A percentile compares a stretch with the other conserved stretches of the same genome.
phyloP scores from a whole-genome alignment of 2,888 invertebrate genomes.

The Rapana venosa region DNA sequence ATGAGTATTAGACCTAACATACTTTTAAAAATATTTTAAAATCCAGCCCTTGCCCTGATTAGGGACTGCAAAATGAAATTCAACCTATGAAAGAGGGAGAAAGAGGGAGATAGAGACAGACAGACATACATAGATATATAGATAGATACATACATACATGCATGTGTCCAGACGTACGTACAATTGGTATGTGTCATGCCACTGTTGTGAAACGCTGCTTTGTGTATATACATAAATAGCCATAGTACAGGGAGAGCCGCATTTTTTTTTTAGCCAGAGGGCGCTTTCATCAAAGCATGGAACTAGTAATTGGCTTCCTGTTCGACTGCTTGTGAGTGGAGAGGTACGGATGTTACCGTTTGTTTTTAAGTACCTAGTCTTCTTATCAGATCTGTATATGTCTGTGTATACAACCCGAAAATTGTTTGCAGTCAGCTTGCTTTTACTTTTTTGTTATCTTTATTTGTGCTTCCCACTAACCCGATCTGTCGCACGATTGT shows the following conservation, averaged over 20 bases:
- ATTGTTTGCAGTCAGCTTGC: background rate
- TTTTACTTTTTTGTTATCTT: background rate
- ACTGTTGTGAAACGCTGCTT: no score
- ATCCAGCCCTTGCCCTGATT: no score
- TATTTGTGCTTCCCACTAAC: background rate
- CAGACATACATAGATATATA: no score
- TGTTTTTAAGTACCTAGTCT: conserved; percentile 7
- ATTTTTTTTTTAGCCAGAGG: conserved; percentile 18
- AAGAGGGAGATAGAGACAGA: no score
- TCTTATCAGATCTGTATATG: background rate
- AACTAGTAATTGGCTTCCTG: conserved; percentile 37
- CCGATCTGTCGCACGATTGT: background rate
- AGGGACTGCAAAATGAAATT: no score
- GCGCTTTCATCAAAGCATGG: conserved; percentile 38
- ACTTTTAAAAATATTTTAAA: no score
- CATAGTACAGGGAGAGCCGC: background rate
- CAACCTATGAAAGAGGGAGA: no score
- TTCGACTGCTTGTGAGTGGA: conserved; percentile 9
- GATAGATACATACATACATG: no score
- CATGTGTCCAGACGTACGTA: no score
- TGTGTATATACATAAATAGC: no score
- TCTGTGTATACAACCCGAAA: background rate
- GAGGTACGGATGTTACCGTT: conserved; percentile 28
- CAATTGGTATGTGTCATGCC: no score
- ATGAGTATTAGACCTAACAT: no score